Conservation (phyloP, 2,888 invertebrate genomes). For the Polymixis lichenea region DNA sequence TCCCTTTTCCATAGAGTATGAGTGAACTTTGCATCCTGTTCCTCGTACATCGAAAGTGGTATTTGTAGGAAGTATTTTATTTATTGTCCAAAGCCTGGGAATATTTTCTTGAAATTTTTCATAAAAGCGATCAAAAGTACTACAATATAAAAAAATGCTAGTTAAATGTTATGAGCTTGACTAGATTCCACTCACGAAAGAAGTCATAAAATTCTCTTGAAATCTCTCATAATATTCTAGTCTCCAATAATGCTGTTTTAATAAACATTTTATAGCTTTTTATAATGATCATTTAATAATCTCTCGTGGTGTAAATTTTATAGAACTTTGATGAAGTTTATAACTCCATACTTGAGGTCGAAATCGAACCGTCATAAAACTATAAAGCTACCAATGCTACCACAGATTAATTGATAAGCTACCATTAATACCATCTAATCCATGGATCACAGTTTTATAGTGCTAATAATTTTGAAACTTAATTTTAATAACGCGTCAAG, state of each 20-base stretch:
- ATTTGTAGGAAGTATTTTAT: neutral
- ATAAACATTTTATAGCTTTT: slow-evolving; percentile 27
- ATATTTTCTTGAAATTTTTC: neutral
- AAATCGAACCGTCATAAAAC: slow-evolving; percentile 18
- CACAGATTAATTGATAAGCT: slow-evolving; percentile 13
- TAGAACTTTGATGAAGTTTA: slow-evolving; percentile 36
- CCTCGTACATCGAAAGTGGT: neutral
- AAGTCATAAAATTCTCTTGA: slow-evolving; percentile 24
- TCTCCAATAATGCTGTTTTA: slow-evolving; percentile 22
- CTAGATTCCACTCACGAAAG: neutral
- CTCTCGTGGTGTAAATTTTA: slow-evolving; percentile 39
- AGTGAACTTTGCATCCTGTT: too few relatives aligned
- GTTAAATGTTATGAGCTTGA: neutral
- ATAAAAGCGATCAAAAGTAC: neutral
- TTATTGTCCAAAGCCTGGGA: neutral
- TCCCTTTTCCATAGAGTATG: too few relatives aligned
- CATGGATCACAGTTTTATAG: neutral
- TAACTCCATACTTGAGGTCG: slow-evolving; percentile 8
- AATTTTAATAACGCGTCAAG: neutral
- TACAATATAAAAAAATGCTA: neutral
- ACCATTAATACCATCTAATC: neutral
- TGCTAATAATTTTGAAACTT: neutral
- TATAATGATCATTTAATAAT: slow-evolving; percentile 33
- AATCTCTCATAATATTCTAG: neutral
- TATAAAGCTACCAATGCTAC: neutral